A percentile compares a stretch with the other conserved stretches of the same genome.
Evolutionary conservation across 2,797 vertebrate species (phyloP).

Genomic region (Discoglossus pictus): DNA sequence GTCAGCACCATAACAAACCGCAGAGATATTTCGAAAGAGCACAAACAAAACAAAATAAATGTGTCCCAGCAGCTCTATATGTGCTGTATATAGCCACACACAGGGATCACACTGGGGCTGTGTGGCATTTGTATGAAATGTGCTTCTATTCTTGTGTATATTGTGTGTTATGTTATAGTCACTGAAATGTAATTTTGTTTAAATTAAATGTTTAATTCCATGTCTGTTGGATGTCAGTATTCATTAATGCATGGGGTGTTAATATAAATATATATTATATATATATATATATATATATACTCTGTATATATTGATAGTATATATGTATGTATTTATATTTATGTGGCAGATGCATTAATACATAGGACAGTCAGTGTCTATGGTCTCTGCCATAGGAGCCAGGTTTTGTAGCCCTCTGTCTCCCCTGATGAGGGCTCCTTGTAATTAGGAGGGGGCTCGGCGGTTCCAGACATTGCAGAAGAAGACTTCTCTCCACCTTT

Average conservation of each 20-base stretch:
- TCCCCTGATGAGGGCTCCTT: slow-evolving; percentile 1
- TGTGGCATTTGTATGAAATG: no score
- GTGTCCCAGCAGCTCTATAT: slow-evolving; percentile 15
- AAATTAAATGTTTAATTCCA: no score
- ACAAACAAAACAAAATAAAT: slow-evolving; percentile 30
- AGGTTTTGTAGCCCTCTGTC: no score
- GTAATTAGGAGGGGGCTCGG: background rate
- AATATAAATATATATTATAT: no score
- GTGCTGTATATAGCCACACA: background rate
- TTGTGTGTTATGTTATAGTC: no score
- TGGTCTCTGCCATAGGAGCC: no score
- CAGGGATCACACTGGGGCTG: no score
- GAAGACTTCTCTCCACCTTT: slow-evolving; percentile 2
- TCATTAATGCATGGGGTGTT: no score
- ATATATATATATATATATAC: slow-evolving; percentile 7
- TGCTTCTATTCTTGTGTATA: no score
- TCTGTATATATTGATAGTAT: background rate
- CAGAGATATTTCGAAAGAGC: slow-evolving; percentile 33
- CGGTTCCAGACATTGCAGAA: background rate
- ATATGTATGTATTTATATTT: slow-evolving; percentile 3
- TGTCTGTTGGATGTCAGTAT: no score
- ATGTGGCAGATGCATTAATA: background rate
- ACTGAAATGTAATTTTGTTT: no score
- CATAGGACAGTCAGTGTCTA: no score
- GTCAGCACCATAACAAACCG: slow-evolving; percentile 45